Conservation (phyloP, 2,888 invertebrate genomes). For the Drosophila cognata region DNA sequence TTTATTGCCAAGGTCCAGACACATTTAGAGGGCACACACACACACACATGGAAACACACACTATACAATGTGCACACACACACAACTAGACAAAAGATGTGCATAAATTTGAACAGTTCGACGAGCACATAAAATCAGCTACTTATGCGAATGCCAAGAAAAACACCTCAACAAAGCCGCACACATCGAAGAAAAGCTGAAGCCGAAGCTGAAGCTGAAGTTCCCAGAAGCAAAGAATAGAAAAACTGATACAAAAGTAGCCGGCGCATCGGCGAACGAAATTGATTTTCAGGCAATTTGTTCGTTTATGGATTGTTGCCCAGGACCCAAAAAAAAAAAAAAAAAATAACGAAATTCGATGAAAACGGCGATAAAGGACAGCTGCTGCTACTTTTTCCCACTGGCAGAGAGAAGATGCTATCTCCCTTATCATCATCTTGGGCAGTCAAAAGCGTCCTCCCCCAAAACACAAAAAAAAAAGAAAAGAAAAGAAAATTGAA, state of each 20-base stretch:
- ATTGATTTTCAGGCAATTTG: conserved; percentile 82
- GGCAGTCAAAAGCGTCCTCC: conserved; percentile 55
- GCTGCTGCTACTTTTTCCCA: conserved; percentile 60
- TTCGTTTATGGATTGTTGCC: conserved; percentile 77
- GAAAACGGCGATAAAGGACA: conserved; percentile 61
- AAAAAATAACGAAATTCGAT: conserved; percentile 13
- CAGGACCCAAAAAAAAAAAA: conserved; percentile 13
- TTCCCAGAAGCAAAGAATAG: conserved; percentile 6
- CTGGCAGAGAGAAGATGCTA: conserved; percentile 51
- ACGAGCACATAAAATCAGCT: conserved; percentile 62
- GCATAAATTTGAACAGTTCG: conserved; percentile 72
- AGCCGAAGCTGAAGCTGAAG: conserved; percentile 29
- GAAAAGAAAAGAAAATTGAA: conserved; percentile 32
- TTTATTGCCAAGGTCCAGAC: conserved; percentile 61
- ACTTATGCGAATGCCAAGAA: conserved; percentile 65
- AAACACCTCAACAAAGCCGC: conserved; percentile 68
- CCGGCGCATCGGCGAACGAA: conserved; percentile 60
- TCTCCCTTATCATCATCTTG: conserved; percentile 63
- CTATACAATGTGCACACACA: conserved; percentile 1
- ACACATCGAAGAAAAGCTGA: conserved; percentile 54
- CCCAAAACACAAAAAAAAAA: conserved; percentile 22
- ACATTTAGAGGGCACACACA: conserved; percentile 41
- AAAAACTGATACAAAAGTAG: conserved; percentile 66
- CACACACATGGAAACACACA: conserved; percentile 27
- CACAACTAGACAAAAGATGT: conserved; percentile 60